These are phyloP conservation scores for Drosophila testacea DNA, from an alignment of 2,888 invertebrate species.

Conservation along the genomic window DNA sequence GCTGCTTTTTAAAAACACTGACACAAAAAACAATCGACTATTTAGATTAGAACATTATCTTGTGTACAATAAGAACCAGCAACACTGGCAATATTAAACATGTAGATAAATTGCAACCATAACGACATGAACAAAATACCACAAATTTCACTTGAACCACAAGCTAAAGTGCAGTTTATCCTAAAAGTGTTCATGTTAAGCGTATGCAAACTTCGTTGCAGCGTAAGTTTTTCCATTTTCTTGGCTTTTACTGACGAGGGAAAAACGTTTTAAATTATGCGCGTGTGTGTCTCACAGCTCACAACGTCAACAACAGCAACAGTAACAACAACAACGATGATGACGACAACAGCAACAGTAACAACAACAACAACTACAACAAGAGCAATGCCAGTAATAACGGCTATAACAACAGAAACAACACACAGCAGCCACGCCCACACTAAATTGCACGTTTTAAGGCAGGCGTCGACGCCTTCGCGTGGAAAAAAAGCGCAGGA, in stretches of 20 bases:
- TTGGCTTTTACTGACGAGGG: conserved; percentile 36
- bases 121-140: not conserved
- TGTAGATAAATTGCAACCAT: not conserved
- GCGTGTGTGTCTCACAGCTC: conserved; percentile 50
- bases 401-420: conserved; percentile 54
- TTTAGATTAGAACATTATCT: not conserved
- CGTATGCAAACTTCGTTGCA: conserved; percentile 54
- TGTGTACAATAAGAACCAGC: not conserved
- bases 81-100: not conserved
- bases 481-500: conserved; percentile 30
- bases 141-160: conserved; percentile 9
- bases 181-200: conserved; percentile 23
- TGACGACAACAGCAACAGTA: conserved; percentile 41
- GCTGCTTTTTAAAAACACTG: not conserved
- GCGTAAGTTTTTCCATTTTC: conserved; percentile 40
- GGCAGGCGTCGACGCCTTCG: conserved; percentile 68
- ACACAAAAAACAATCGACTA: too few species aligned
- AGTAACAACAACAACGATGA: conserved; percentile 50
- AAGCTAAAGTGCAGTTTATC: conserved; percentile 15
- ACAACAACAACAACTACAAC: conserved; percentile 9
- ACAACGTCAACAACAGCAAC: conserved; percentile 23
- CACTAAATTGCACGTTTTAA: conserved; percentile 74
- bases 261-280: conserved; percentile 76
- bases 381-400: conserved; percentile 44
- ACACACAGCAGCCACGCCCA: conserved; percentile 37